Base-by-base conservation (phyloP, 2,797 vertebrate species). In the Sebastes elongatus region DNA sequence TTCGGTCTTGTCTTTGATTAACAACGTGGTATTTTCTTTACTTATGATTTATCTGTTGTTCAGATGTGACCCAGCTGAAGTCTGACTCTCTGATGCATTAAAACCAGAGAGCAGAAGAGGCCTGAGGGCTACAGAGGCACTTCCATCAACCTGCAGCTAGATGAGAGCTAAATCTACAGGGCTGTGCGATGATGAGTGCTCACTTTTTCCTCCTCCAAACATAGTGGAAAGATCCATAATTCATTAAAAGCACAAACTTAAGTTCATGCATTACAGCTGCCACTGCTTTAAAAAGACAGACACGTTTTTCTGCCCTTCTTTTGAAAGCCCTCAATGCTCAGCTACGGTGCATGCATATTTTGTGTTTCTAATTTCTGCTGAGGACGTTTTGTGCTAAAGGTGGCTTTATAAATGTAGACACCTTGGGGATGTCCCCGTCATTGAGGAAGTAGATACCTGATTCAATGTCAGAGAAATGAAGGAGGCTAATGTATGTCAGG, bases 221-320 rank as follows among this genome's bases (percentile, higher is more conserved):
- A 88, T 22, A 77, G 62, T 79, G 38, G 74, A 71, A 81, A 82
- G 81, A 88, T 90, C 77, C 74, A 91, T 89, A 83, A 92, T 91
- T 92, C 76, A 91, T 89, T 76, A 69, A 78, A 64, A 73, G 74
- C 69, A 78, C 14, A 88, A 88, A 86, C 67, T 80, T 81, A 74
- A 65, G 55, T 76, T 82, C 7, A 33, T 84, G 82, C 80, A 88
- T 87, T 78, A 80, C 61, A 73, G 79, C 83, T 83, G 83, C 73
- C 60, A 49, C 71, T 69, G 64, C 79, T 84, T 85, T 78, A 72
- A 85, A 81, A 83, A 68, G 64, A 85, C 11, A 16, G 72, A 83
- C 66, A 80, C 53, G 23, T 74, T 76, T 74, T 68, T 59, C 42
- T 77, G 53, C 13, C 57, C 32, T 72, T 74, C 65, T 23, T 72